Base-by-base conservation (phyloP, 2,888 invertebrate species). In the Epistrophe eligans region DNA sequence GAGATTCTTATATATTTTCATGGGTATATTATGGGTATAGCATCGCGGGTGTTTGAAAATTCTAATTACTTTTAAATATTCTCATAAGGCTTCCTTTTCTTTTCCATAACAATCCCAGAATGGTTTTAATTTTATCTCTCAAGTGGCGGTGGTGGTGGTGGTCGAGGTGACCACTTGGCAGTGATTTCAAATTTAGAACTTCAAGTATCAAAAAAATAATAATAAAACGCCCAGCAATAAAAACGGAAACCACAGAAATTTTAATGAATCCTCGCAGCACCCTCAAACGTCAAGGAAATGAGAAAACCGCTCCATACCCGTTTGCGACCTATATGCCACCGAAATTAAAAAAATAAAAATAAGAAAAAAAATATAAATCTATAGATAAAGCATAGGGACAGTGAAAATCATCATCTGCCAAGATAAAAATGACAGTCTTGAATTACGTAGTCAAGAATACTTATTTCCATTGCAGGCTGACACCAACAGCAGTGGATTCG, bases 341-440 rank as follows among this genome's bases (percentile, higher is more conserved):
- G 48, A 60, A 73, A 81, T 81, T 60, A 60, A 35, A 80, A 35
- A 80, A 76, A 71, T 28, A 10, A 35, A 55, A 50, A 64, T 24
- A 24, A 24, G 24, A 57, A 58, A 13, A 45, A n/a, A 64, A 6
- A 64, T 24, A 24, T 24, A 24, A 24, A 24, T 24, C 24, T 15
- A n/a, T n/a, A 52, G 52, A 52, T 52, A 32, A 6, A 24, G 55
- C 15, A 32, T 43, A 58, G 32, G 50, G 77, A 79, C 62, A 84
- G 77, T 62, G 73, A 52, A 76, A 71, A 77, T 73, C 40, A 77
- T 72, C 83, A 82, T 85, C 85, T 82, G 77, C 73, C 77, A 85
- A 85, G 85, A 82, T 82, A 77, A 57, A 74, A 85, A 70, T 79
- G 85, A 85, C 77, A 85, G 73, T 77, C 85, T 85, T 77, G 64